Evolutionary conservation across 1,140 invertebrate genomes (phyloP), one percentile per base, ranked within the genome.

Genomic region (Atta cephalotes): DNA sequence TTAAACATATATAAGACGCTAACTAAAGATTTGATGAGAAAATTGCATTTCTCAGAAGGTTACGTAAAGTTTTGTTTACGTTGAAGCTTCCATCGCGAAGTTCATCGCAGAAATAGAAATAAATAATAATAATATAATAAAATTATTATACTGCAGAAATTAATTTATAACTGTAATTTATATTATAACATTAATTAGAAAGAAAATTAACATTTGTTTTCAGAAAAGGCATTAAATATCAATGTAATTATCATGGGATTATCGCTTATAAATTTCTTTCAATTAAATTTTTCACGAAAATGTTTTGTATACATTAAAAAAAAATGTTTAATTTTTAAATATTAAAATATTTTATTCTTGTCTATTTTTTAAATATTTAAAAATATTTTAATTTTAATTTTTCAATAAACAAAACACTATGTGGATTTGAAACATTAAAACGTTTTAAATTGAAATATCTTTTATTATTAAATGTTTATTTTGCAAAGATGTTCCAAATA

Each of bases 121-220:
- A 16, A 76, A 45, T 62, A 14, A 9, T 14, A 28, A 79, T 1
- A 9, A 45, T 25, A 45, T 31, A 10, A 51, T 79, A 14, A 62
- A 51, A 58, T 58, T 58, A 58, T 9, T 21, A n/a, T 2, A 21
- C 7, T 12, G 39, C 10, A 45, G 39, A 74, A 74, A 58, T 58
- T 74, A 45, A 25, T 28, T 60, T 77, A 3, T 1, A 6, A 72
- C 18, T 72, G 25, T 74, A 28, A 72, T 72, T 72, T 28, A 45
- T 25, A 45, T 70, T 45, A 39, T 35, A 45, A 68, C 3, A 12
- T 12, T 21, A 45, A 68, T n/a, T 10, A 45, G 16, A 66, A 16
- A 71, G 6, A 49, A 25, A 1, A 18, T 28, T 0, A 53, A 31
- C 12, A 56, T 18, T 16, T 25, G 72, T 28, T 18, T 60, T 60